Base-by-base conservation (phyloP, 2,797 vertebrate genomes). In the Onychomys torridus region DNA sequence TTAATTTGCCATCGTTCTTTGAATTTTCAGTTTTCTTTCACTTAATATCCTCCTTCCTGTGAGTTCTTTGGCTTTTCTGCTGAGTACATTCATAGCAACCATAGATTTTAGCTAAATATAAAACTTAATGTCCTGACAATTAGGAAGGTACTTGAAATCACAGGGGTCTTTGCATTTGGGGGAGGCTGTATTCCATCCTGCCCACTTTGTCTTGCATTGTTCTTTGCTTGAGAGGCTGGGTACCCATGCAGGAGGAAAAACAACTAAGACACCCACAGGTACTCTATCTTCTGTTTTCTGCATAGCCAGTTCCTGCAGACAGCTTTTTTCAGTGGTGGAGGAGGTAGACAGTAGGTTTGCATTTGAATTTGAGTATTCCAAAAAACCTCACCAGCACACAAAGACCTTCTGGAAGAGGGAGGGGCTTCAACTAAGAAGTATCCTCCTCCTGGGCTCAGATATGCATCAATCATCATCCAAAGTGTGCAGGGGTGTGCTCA, bases 291-390 rank as follows among this genome's bases (percentile, higher is more conserved):
- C 10, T 79, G 32, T 79, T 91, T 91, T 73, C 32, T 61, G 32
- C 9, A 29, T 49, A 40, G n/a, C 29, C 21, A 25, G 40, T 93
- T 96, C 59, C 89, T 76, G 32, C 71, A n/a, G 90, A 83, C 40
- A 46, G 83, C 25, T 52, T 57, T 73, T 32, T 78, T 85, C 1
- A 4, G n/a, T 49, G 57, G 37, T 88, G 17, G 29, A 79, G 34
- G 8, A 25, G 43, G n/a, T 9, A 21, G 84, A 77, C 77, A 82
- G 52, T 89, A 86, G 55, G 40, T 67, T 55, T 90, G n/a, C 46
- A 49, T 94, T 76, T 88, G 52, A 86, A 55, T 76, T 46, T 89
- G 40, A 34, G 13, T 61, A 34, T 55, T 93, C 55, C 84, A 95
- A 87, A 91, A 89, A 93, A 69, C 52, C 34, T 11, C n/a, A 46